These are phyloP conservation scores for Liolophura sinensis DNA, from an alignment of 1,140 invertebrate genomes.

Conservation along the genomic window DNA sequence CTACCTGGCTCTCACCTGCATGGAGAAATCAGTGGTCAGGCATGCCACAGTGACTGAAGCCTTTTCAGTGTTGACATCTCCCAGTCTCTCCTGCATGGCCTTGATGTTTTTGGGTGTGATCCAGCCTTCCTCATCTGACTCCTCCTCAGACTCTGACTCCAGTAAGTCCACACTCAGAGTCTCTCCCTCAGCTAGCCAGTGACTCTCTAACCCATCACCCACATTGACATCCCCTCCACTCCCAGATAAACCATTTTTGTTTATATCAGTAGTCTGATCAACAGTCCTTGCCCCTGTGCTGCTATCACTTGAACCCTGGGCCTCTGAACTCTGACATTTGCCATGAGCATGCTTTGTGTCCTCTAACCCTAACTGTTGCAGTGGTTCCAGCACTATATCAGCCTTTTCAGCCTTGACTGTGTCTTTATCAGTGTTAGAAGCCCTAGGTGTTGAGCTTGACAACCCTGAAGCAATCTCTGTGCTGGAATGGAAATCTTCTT, in stretches of 20 bases:
- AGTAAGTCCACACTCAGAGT: slow-evolving; percentile 9
- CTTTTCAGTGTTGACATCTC: slow-evolving; percentile 65
- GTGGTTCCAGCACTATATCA: too few relatives aligned
- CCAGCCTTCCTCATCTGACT: slow-evolving; percentile 79
- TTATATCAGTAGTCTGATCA: too few relatives aligned
- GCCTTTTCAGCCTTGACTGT: too few relatives aligned
- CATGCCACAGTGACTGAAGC: slow-evolving; percentile 78
- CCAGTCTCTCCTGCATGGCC: slow-evolving; percentile 72
- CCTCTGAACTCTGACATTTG: too few relatives aligned
- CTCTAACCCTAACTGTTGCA: too few relatives aligned
- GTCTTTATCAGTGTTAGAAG: too few relatives aligned
- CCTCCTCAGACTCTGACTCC: slow-evolving; percentile 39
- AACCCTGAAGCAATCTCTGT: too few relatives aligned
- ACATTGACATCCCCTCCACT: neutral
- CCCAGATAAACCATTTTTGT: neutral
- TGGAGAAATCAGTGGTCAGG: slow-evolving; percentile 94
- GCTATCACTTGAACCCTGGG: too few relatives aligned
- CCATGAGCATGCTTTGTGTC: too few relatives aligned
- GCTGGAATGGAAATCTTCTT: too few relatives aligned
- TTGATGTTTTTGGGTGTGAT: slow-evolving; percentile 87
- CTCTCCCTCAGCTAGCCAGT: neutral
- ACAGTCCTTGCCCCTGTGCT: too few relatives aligned
- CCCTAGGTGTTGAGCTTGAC: too few relatives aligned
- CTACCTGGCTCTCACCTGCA: slow-evolving; percentile 67
- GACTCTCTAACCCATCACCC: neutral